A percentile compares a stretch with the other conserved stretches of the same genome.
phyloP scores from a whole-genome alignment of 2,797 vertebrate species.

The Artibeus lituratus region DNA sequence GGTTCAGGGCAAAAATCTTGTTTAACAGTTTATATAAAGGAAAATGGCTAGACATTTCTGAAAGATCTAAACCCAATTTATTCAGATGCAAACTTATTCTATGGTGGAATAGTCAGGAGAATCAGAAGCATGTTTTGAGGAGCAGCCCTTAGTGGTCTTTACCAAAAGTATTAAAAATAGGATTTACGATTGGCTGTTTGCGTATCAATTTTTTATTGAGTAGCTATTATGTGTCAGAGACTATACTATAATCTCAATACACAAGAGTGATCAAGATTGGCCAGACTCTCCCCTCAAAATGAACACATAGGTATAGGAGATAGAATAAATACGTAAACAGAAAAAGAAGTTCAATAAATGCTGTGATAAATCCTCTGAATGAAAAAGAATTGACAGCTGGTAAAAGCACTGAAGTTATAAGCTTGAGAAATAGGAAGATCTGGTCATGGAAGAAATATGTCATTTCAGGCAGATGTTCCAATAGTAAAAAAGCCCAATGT shows the following conservation, averaged over 20 bases:
- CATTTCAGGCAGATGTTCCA: background rate
- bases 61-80: background rate
- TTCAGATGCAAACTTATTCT: background rate
- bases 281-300: background rate
- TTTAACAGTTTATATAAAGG: background rate
- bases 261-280: background rate
- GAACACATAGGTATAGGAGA: background rate
- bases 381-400: background rate
- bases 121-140: background rate
- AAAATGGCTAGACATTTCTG: background rate
- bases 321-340: background rate
- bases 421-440: background rate
- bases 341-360: background rate
- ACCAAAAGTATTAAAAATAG: background rate
- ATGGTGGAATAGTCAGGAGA: background rate
- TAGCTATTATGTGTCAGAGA: background rate
- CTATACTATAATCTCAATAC: background rate
- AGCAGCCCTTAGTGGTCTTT: background rate
- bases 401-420: background rate
- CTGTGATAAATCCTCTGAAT: background rate
- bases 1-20: background rate
- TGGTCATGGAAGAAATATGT: background rate
- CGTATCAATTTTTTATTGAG: background rate
- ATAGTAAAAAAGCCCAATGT: background rate
- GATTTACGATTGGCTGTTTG: background rate